Base-by-base conservation (phyloP, 2,113 vertebrate species). In the Girardinichthys multiradiatus region DNA sequence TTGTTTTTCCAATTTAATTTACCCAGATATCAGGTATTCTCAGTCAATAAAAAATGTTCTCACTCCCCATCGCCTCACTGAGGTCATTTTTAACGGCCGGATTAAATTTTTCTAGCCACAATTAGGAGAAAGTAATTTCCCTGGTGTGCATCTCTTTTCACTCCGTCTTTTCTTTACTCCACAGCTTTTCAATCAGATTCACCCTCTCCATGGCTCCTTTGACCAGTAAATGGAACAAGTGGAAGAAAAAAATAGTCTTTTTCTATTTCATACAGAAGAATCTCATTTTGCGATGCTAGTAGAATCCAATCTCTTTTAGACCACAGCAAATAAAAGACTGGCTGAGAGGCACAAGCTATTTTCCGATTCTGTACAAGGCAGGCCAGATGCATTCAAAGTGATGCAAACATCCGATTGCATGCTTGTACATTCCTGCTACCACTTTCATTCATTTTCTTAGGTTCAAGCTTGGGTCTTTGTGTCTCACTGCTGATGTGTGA, bases 101-200 rank as follows among this genome's bases (percentile, higher is more conserved):
- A 87, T 89, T 84, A 88, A 88, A 88, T 82, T 87, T 82, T 82
- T 77, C 66, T 76, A 75, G 26, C 45, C 48, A 87, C 68, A 89
- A 87, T 91, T 86, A 86, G 80, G 75, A 80, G 58, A 73, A 89
- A 82, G 72, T 89, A 76, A 90, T 91, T 92, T 90, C 82, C 86
- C 85, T 51, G 26, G 72, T 67, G 80, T 69, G 59, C 65, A 24
- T 80, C 60, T 80, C 72, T 83, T 72, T 83, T 70, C 65, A 19
- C 68, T 58, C 66, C 71, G 17, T 79, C 21, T 66, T 48, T 26
- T 35, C 31, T 39, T 54, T 33, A 21, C 72, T 42, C 69, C 14
- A 28, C 29, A 77, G 80, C 68, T 71, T 66, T 30, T 48, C 15
- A 2, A 70, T 74, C 35, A 79, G 70, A 90, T 82, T 88, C 65